A percentile compares a stretch with the other conserved stretches of the same genome.
Evolutionary conservation across 2,113 vertebrate species (phyloP).

Genomic region (Halcyon senegalensis): DNA sequence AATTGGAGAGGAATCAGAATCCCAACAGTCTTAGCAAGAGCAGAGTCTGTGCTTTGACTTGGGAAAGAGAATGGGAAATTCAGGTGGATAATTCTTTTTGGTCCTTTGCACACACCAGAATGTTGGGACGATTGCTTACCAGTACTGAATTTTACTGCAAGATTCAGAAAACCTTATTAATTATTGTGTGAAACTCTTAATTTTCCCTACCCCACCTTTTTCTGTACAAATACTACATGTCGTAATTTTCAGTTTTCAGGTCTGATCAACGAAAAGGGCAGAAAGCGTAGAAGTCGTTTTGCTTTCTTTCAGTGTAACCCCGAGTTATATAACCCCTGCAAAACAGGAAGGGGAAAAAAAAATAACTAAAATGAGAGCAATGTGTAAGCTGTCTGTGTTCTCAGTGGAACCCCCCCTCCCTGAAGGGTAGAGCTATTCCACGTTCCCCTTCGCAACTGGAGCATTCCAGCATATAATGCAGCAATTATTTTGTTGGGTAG

Average conservation of each 20-base stretch:
- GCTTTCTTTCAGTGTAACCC: not conserved
- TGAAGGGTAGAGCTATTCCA: constrained; percentile 25
- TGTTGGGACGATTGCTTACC: not conserved
- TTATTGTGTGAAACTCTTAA: not conserved
- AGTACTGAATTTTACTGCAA: not conserved
- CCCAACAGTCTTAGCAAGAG: not conserved
- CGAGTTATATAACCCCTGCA: no score
- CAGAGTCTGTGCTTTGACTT: not conserved
- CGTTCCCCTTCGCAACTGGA: not conserved
- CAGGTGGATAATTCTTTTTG: not conserved
- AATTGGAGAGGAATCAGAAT: not conserved
- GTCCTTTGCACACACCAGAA: not conserved
- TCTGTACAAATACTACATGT: not conserved
- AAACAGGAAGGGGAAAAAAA: not conserved
- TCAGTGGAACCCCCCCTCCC: not conserved
- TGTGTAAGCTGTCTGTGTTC: not conserved
- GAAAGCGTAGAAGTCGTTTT: not conserved
- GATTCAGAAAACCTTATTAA: not conserved
- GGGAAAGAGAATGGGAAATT: not conserved
- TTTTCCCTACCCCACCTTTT: not conserved
- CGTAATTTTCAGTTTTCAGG: not conserved
- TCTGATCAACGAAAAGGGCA: not conserved
- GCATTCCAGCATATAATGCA: not conserved
- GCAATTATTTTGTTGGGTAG: constrained; percentile 47
- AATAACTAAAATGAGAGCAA: not conserved